These are phyloP conservation scores for Pogoniulus pusillus DNA, from an alignment of 2,797 vertebrate genomes.

Conservation along the genomic window DNA sequence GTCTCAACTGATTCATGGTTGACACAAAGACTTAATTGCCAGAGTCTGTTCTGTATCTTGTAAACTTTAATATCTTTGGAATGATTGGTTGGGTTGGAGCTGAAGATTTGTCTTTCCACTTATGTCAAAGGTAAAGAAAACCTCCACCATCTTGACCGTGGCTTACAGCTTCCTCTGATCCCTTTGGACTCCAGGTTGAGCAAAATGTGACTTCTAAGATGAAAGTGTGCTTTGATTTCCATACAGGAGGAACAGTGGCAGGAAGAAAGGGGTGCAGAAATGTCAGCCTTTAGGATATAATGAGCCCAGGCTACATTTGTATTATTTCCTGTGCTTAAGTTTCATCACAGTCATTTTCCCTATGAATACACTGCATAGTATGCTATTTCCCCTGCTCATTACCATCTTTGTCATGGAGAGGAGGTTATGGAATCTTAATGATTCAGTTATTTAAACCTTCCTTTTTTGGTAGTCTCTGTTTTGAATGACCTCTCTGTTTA, in stretches of 20 bases:
- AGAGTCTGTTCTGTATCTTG: not conserved
- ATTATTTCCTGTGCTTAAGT: conserved; percentile 54
- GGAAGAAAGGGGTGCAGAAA: conserved; percentile 36
- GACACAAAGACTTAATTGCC: not conserved
- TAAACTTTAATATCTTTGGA: not conserved
- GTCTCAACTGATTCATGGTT: not conserved
- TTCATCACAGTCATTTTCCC: conserved; percentile 63
- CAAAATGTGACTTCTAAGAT: conserved; percentile 16
- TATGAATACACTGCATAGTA: conserved; percentile 57
- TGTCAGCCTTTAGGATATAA: conserved; percentile 41
- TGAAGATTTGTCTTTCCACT: not conserved
- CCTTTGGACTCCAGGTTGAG: not conserved
- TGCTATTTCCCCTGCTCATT: conserved; percentile 70
- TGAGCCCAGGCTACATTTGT: conserved; percentile 25
- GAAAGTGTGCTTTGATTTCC: conserved; percentile 60
- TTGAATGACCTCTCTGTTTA: conserved; percentile 58
- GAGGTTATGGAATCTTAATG: conserved; percentile 66
- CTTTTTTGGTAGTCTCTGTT: conserved; percentile 56
- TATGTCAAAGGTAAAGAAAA: not conserved
- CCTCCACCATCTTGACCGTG: not conserved
- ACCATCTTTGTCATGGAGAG: conserved; percentile 46
- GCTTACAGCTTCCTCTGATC: not conserved
- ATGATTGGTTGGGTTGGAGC: not conserved
- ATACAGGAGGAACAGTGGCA: conserved; percentile 54
- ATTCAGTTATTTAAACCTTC: conserved; percentile 68